phyloP scores from a whole-genome alignment of 2,888 invertebrate species.

The Anticlea derivata region DNA sequence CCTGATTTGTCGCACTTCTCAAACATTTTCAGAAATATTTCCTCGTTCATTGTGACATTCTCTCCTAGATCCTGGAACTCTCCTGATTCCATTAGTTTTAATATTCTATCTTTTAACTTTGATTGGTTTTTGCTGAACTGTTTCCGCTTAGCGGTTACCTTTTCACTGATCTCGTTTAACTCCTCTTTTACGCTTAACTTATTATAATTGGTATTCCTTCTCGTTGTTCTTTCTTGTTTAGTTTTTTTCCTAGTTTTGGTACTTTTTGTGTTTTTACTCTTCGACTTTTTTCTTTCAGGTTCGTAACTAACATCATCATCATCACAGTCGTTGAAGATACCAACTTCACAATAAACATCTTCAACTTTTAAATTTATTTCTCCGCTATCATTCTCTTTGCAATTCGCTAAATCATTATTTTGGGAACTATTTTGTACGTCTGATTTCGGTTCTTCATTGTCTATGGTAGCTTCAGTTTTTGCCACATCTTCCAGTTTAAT shows the following conservation, averaged over 20 bases:
- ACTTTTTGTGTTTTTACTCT: neutral
- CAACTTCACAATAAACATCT: neutral
- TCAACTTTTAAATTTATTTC: conserved; percentile 1
- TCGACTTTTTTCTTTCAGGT: conserved; percentile 3
- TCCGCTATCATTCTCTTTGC: neutral
- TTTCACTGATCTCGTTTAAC: neutral
- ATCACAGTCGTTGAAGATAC: neutral
- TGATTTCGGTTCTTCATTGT: neutral
- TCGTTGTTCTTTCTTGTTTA: conserved; percentile 1
- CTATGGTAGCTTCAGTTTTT: neutral
- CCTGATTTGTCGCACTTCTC: conserved; percentile 11
- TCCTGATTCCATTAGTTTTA: conserved; percentile 8
- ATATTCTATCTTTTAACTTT: conserved; percentile 16
- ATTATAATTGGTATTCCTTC: too few relatives aligned
- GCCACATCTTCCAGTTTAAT: conserved; percentile 3
- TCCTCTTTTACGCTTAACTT: neutral
- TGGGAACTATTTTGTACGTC: neutral
- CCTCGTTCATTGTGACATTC: conserved; percentile 4
- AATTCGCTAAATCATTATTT: neutral
- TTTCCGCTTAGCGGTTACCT: neutral
- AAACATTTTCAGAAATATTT: conserved; percentile 19
- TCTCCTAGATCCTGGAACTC: conserved; percentile 22
- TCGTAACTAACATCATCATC: conserved; percentile 12
- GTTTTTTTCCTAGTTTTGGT: neutral
- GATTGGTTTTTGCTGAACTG: conserved; percentile 2